Conservation (phyloP, 2,113 vertebrate species). For the Myrmecophaga tridactyla region DNA sequence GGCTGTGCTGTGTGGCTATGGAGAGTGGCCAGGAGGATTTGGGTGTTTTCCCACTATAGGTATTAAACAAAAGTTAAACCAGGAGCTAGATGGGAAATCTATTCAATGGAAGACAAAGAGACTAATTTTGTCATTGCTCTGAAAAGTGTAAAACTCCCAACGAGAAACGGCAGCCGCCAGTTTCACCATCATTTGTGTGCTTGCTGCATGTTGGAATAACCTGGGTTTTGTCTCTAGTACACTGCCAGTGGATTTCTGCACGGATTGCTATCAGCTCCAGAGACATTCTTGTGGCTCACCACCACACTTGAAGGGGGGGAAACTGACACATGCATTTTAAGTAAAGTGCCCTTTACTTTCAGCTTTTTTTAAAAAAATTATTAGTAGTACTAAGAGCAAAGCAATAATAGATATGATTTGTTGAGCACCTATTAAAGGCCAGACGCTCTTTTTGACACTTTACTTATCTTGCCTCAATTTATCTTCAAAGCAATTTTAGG, state of each 20-base stretch:
- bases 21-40: not conserved
- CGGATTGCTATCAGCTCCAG: not conserved
- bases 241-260: not conserved
- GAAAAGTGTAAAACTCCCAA: not conserved
- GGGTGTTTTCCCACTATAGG: not conserved
- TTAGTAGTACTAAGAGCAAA: not conserved
- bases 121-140: not conserved
- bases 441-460: not conserved
- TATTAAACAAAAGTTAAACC: slow-evolving; percentile 27
- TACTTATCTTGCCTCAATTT: not conserved
- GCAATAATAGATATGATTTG: not conserved
- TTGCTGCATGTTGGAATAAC: not conserved
- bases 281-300: not conserved
- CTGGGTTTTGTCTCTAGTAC: not conserved
- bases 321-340: not conserved
- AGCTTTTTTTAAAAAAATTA: not conserved
- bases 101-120: not conserved
- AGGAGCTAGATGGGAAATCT: not conserved
- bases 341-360: not conserved
- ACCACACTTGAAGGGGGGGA: not conserved
- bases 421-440: not conserved
- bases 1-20: not conserved
- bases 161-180: not conserved
- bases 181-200: not conserved
- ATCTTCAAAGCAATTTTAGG: not conserved